A percentile compares a stretch with the other conserved stretches of the same genome.
Evolutionary conservation across 2,888 invertebrate species (phyloP).

Genomic region (Lysandra bellargus): DNA sequence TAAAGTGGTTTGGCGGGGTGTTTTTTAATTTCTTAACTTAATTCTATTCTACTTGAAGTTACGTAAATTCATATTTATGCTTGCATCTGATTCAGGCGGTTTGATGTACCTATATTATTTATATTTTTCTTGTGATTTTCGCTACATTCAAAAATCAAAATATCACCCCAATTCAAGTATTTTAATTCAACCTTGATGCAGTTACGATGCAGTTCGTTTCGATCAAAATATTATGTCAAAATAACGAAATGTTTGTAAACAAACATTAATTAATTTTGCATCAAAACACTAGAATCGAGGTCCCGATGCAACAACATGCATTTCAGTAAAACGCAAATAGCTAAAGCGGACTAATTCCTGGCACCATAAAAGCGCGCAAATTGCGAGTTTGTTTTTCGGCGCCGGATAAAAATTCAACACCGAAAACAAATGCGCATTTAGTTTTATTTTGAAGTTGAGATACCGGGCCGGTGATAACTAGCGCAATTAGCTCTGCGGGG

Average conservation of each 20-base stretch:
- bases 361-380: constrained; percentile 18
- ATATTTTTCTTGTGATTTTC: no score
- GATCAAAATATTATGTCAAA: no score
- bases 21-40: no score
- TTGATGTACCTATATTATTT: no score
- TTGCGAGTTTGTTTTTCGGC: constrained; percentile 19
- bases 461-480: constrained; percentile 53
- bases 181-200: no score
- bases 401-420: constrained; percentile 14
- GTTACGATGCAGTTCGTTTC: no score
- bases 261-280: background rate
- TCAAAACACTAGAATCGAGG: background rate
- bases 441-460: constrained; percentile 43
- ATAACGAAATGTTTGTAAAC: no score
- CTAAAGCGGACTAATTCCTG: constrained; percentile 16
- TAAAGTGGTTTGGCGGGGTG: no score
- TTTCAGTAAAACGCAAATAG: constrained; percentile 14
- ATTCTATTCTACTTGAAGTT: background rate
- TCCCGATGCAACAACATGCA: background rate
- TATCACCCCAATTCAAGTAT: no score
- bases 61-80: background rate
- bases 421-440: constrained; percentile 27
- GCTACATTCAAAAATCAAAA: no score
- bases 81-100: no score
- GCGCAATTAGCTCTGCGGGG: constrained; percentile 50